Conservation (phyloP, 1,140 invertebrate genomes). For the Atta colombica region DNA sequence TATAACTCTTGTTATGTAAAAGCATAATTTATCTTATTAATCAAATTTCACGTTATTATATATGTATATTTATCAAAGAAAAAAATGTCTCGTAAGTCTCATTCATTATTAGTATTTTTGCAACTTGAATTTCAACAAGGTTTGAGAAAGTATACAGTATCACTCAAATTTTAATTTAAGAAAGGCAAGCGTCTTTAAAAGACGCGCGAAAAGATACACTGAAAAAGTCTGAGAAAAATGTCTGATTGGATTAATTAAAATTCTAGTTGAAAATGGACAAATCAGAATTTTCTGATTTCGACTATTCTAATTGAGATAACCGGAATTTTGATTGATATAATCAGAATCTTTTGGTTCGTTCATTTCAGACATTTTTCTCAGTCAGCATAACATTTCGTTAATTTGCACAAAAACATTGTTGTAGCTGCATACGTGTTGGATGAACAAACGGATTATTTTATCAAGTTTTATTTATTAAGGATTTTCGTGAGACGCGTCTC, state of each 20-base stretch:
- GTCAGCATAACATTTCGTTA: background rate
- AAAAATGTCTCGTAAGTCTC: background rate
- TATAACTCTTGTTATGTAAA: background rate
- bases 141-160: background rate
- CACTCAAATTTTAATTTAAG: background rate
- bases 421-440: background rate
- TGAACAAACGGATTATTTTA: background rate
- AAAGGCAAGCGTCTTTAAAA: background rate
- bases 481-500: constrained; percentile 23
- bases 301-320: too few relatives aligned
- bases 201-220: background rate
- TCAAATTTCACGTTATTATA: constrained; percentile 9
- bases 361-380: background rate
- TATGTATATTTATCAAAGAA: background rate
- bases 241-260: too few relatives aligned
- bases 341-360: too few relatives aligned
- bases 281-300: too few relatives aligned
- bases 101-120: background rate
- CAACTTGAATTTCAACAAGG: background rate
- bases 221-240: too few relatives aligned
- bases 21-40: constrained; percentile 2
- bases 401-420: background rate
- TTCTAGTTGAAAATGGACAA: background rate
- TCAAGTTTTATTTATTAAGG: constrained; percentile 48
- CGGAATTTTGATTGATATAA: too few relatives aligned